These are phyloP conservation scores for Tenthredo mesomela DNA, from an alignment of 2,888 invertebrate species.

Conservation along the genomic window DNA sequence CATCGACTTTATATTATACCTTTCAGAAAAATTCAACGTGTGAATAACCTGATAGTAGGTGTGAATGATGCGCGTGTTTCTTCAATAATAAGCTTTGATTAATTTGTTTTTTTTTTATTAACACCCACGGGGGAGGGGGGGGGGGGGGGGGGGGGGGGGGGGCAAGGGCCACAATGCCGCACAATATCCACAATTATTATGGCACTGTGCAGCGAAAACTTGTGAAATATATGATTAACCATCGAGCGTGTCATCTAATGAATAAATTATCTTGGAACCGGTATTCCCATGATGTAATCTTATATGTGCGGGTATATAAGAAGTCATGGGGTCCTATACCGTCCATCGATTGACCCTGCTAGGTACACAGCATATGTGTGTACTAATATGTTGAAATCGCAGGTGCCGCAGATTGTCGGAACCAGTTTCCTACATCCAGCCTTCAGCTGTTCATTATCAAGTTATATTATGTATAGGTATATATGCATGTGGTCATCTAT, in stretches of 20 bases:
- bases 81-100: not conserved
- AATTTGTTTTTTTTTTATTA: not conserved
- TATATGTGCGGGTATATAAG: slow-evolving; percentile 28
- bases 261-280: slow-evolving; percentile 21
- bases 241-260: slow-evolving; percentile 34
- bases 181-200: not conserved
- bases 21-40: not conserved
- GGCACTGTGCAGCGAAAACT: not conserved
- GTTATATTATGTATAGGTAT: not conserved
- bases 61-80: not conserved
- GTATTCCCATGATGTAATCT: slow-evolving; percentile 37
- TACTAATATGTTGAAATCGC: slow-evolving; percentile 34
- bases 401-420: slow-evolving; percentile 11
- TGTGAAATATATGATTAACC: slow-evolving; percentile 33
- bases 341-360: slow-evolving; percentile 44
- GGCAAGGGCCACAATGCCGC: slow-evolving; percentile 2
- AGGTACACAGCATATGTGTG: slow-evolving; percentile 1
- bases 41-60: not conserved
- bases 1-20: not conserved
- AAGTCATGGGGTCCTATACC: slow-evolving; percentile 28
- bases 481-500: not conserved
- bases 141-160: no score
- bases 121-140: not conserved
- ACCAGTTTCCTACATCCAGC: slow-evolving; percentile 37
- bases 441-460: not conserved